Conservation (phyloP, 2,888 invertebrate genomes). For the Drosophila cognata region DNA sequence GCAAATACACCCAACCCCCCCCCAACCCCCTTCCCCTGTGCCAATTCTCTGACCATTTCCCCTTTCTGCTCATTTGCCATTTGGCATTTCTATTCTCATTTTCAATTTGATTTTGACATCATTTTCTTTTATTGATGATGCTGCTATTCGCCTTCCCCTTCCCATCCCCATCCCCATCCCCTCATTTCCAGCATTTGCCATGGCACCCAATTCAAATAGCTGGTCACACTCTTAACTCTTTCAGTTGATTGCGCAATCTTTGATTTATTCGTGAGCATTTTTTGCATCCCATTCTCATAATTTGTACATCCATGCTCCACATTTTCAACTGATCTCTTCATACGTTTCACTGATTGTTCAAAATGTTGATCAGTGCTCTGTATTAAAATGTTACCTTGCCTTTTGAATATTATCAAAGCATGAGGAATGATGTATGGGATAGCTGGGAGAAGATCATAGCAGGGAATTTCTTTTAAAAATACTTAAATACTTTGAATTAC, state of each 20-base stretch:
- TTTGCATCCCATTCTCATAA: neutral
- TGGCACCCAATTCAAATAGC: neutral
- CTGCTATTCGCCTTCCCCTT: constrained; percentile 2
- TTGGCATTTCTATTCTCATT: constrained; percentile 35
- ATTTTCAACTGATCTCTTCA: neutral
- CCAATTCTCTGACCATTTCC: constrained; percentile 1
- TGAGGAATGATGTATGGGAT: neutral
- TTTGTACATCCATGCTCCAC: neutral
- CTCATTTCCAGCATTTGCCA: neutral
- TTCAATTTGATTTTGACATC: constrained; percentile 25
- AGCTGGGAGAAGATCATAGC: neutral
- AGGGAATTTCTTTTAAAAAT: neutral
- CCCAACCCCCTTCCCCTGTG: constrained; percentile 17
- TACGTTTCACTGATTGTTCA: neutral
- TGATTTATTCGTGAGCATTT: neutral
- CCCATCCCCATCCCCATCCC: neutral
- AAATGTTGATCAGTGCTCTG: neutral
- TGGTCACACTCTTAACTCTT: neutral
- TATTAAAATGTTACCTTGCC: neutral
- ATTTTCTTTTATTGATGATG: constrained; percentile 31
- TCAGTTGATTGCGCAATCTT: neutral
- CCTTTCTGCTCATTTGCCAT: constrained; percentile 14
- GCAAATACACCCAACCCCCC: constrained; percentile 16
- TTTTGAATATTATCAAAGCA: neutral
- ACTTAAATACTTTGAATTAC: neutral